phyloP scores from a whole-genome alignment of 2,113 vertebrate species.

The Pampusana beccarii region DNA sequence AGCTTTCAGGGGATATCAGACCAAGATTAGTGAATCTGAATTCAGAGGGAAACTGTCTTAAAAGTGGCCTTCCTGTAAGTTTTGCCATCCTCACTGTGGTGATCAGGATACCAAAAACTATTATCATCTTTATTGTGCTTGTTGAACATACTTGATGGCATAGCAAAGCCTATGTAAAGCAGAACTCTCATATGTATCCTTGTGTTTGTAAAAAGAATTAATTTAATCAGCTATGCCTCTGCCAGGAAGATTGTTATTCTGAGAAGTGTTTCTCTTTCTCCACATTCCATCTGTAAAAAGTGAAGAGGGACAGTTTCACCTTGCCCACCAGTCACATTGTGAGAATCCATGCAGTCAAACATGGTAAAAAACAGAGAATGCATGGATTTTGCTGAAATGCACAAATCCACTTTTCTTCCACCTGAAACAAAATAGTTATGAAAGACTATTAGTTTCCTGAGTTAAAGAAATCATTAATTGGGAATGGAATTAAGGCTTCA shows the following conservation, averaged over 20 bases:
- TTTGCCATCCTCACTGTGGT: neutral
- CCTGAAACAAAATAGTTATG: neutral
- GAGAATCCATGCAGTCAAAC: neutral
- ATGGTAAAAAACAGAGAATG: neutral
- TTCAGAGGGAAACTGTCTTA: neutral
- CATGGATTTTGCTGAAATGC: neutral
- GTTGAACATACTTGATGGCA: neutral
- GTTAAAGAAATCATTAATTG: neutral
- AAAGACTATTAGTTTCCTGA: neutral
- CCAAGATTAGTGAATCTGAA: neutral
- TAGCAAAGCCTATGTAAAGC: neutral
- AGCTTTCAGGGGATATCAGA: neutral
- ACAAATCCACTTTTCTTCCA: neutral
- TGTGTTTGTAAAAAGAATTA: neutral
- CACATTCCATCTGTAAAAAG: neutral
- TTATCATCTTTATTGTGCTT: neutral
- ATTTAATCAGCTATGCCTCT: neutral
- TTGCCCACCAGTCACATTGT: neutral
- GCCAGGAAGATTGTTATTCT: neutral
- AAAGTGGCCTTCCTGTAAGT: neutral
- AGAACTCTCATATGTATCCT: neutral
- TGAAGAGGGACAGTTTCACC: neutral
- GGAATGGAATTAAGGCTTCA: neutral
- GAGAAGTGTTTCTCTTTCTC: neutral
- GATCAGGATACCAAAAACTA: neutral